phyloP scores from a whole-genome alignment of 2,888 invertebrate species.

The Hemaris fuciformis region DNA sequence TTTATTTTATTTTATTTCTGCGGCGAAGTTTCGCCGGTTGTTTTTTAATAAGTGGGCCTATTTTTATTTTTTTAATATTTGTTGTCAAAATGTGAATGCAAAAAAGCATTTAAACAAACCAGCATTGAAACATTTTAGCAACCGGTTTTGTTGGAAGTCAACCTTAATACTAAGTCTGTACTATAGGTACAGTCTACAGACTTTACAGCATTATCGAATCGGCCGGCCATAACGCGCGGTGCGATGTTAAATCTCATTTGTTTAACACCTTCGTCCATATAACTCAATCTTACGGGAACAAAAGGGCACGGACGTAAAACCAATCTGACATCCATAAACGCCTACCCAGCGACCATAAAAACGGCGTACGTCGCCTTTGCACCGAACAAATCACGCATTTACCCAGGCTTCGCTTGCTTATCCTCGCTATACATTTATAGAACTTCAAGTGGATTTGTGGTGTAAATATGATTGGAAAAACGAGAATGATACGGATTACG shows the following conservation, averaged over 20 bases:
- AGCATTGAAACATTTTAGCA: too few relatives aligned
- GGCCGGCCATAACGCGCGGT: neutral
- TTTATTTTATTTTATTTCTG: too few relatives aligned
- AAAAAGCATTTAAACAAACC: too few relatives aligned
- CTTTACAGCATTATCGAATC: neutral
- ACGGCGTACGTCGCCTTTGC: neutral
- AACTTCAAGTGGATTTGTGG: neutral
- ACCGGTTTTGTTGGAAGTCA: too few relatives aligned
- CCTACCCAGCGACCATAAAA: neutral
- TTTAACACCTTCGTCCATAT: constrained; percentile 5
- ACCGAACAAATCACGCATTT: constrained; percentile 2
- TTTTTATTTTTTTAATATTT: too few relatives aligned
- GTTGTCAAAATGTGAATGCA: too few relatives aligned
- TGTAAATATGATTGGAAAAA: neutral
- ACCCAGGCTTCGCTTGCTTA: neutral
- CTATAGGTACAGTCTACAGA: neutral
- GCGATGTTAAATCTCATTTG: constrained; percentile 6
- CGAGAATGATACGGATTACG: neutral
- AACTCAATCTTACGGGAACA: constrained; percentile 7
- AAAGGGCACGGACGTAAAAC: constrained; percentile 3
- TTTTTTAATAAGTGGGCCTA: too few relatives aligned
- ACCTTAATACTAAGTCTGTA: neutral
- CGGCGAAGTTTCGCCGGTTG: too few relatives aligned
- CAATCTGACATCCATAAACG: constrained; percentile 8
- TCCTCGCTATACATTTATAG: neutral